A percentile compares a stretch with the other conserved stretches of the same genome.
These are phyloP conservation scores for Chlorops oryzae DNA, from an alignment of 1,140 invertebrate species.

Conservation along the genomic window DNA sequence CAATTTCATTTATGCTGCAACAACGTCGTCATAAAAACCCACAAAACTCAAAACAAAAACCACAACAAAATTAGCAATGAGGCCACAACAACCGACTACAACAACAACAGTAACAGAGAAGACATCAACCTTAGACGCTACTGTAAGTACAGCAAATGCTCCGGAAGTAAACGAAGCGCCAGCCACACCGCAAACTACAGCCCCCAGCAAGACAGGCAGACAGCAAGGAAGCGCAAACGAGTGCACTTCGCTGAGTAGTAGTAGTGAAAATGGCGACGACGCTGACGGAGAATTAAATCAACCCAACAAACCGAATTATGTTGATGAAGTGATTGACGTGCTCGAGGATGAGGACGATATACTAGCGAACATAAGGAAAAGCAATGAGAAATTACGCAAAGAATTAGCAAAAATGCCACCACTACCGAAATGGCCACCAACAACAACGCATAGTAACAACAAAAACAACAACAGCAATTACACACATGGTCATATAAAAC, in stretches of 20 bases:
- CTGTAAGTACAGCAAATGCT: not conserved
- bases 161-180: too few species aligned
- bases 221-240: conserved; percentile 33
- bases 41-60: conserved; percentile 18
- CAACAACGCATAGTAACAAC: conserved; percentile 1
- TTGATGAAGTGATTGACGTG: conserved; percentile 7
- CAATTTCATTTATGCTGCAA: conserved; percentile 42
- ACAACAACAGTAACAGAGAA: conserved; percentile 13
- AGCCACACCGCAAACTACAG: not conserved
- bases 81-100: conserved; percentile 16
- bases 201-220: too few species aligned
- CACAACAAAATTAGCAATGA: conserved; percentile 15
- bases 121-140: conserved; percentile 4
- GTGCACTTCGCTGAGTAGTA: conserved; percentile 36
- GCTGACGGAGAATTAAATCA: not conserved
- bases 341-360: conserved; percentile 28
- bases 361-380: conserved; percentile 34
- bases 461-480: conserved; percentile 22
- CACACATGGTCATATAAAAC: too few species aligned
- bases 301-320: not conserved
- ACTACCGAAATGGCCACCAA: conserved; percentile 20
- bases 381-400: conserved; percentile 34
- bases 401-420: conserved; percentile 43
- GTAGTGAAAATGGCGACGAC: not conserved
- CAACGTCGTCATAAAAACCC: conserved; percentile 14